Base-by-base conservation (phyloP, 2,888 invertebrate genomes). In the Venusia cambrica region DNA sequence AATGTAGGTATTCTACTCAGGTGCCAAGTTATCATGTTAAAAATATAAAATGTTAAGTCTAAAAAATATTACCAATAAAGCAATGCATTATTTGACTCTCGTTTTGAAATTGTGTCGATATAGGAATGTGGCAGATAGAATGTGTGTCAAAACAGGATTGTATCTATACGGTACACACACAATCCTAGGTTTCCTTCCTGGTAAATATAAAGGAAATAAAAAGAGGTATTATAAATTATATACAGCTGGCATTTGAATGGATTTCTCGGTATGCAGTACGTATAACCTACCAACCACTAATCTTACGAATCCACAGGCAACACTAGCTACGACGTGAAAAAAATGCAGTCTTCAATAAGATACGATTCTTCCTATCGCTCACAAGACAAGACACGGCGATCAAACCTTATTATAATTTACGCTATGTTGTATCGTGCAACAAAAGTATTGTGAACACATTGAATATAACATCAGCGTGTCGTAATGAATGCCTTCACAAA, bases 281-380 rank as follows among this genome's bases (percentile, higher is more conserved):
- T 49, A 45, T n/a, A n/a, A n/a, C 38, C 52, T 43, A 57, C 63
- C 61, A 63, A 68, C 58, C 61, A 41, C 69, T 73, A 68, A 65
- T 56, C 62, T 60, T 62, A 66, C 64, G 41, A 45, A 70, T 61
- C 57, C 73, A 73, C 72, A 69, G 70, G 69, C 77, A 69, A 70
- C 65, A 69, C 71, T 71, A 76, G 70, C 72, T 78, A 76, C 66
- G 57, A 69, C 67, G 67, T 77, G 76, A 81, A 80, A 75, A n/a
- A 76, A 72, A 73, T 79, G 80, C 84, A 84, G 84, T 85, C 85
- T 85, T 84, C 81, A 71, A 62, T 78, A 77, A 74, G 75, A 80
- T 80, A 79, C 78, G 67, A 48, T 60, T 63, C 68, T 62, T 55
- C 57, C 65, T 25, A 69, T 58, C 66, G 57, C 51, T 65, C 69